Base-by-base conservation (phyloP, 2,888 invertebrate species). In the Copidosoma aretas region DNA sequence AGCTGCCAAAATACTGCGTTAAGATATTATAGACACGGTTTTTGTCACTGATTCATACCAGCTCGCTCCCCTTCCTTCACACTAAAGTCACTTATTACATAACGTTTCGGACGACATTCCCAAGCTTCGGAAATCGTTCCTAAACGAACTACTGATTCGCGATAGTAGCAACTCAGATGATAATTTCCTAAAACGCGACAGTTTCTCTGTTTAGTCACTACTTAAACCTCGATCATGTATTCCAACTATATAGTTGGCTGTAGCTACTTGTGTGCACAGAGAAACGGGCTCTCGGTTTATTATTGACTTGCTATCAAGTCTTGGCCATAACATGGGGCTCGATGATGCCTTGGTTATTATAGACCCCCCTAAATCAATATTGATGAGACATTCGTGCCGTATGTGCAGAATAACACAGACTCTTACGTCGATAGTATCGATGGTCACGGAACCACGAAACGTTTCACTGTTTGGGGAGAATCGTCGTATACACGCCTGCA, bases 321-420 rank as follows among this genome's bases (percentile, higher is more conserved):
- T 69, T 22, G 73, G 71, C 14, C 32, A 67, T 24, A 60, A 43
- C 17, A 57, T 59, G 25, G 53, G 64, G 39, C 32, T 70, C 10
- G 70, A 67, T 43, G 71, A 67, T 43, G 71, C 72, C 65, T 54
- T 61, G 15, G 66, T 68, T 24, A 25, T 17, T 22, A 22, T 59
- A 10, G 22, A 41, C 59, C 58, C 10, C 25, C 19, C 4, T 17
- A 52, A 52, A 22, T n/a, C n/a, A n/a, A n/a, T n/a, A 19, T 4
- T 12, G 52, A 52, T 10, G 22, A 54, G 1, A 25, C 24, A 5
- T 60, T 39, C 57, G 54, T 64, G 8, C 64, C 68, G 52, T 60
- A 56, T 49, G 64, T 68, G n/a, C 71, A 60, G 41, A 72, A 73
- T 51, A 72, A 72, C 41, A 69, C 72, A 14, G 72, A 71, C 60